Conservation (phyloP, 92 coral and sea anemone species). For the Phenganax marumi region DNA sequence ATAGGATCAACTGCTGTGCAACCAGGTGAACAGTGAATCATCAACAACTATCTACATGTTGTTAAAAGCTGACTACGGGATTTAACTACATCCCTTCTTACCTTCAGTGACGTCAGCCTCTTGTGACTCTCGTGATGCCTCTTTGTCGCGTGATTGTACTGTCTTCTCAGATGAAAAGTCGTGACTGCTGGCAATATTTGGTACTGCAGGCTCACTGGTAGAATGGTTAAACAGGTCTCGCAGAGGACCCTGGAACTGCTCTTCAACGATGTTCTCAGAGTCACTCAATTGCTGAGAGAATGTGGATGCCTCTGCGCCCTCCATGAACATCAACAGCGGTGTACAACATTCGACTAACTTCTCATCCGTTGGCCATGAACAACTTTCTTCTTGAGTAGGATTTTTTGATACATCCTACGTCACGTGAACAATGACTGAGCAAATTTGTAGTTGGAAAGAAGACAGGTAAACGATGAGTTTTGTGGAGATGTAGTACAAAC, state of each 20-base stretch:
- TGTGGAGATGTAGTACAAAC: not conserved
- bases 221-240: not conserved
- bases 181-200: too few relatives aligned
- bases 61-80: too few relatives aligned
- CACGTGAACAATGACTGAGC: too few relatives aligned
- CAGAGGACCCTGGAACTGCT: not conserved
- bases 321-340: not conserved
- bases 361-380: not conserved
- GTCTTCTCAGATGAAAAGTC: too few relatives aligned
- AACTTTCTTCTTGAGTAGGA: not conserved
- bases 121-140: too few relatives aligned
- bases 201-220: too few relatives aligned
- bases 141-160: too few relatives aligned
- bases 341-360: not conserved
- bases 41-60: too few relatives aligned
- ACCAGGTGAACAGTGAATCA: too few relatives aligned
- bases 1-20: too few relatives aligned
- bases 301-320: not conserved
- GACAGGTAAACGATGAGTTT: not conserved
- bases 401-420: conserved; percentile 20
- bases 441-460: not conserved
- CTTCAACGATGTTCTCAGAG: not conserved
- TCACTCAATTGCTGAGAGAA: not conserved
- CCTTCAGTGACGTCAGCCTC: too few relatives aligned
- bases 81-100: too few relatives aligned